A percentile compares a stretch with the other conserved stretches of the same genome.
These are phyloP conservation scores for Chromoteleia sp. DNA, from an alignment of 2,888 invertebrate genomes.

Conservation along the genomic window DNA sequence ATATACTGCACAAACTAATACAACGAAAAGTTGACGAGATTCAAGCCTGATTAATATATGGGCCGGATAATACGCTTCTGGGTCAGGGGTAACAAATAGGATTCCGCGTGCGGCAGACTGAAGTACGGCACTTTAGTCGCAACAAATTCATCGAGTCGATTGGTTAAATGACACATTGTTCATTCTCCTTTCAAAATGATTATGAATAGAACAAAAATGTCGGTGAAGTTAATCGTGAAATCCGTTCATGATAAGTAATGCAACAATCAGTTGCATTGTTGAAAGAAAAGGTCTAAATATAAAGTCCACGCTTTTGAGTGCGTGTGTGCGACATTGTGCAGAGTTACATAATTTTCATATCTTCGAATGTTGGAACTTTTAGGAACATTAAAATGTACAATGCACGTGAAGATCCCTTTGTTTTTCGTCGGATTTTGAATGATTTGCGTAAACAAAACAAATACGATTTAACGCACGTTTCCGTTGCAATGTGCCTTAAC, in stretches of 20 bases:
- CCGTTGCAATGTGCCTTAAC: too few relatives aligned
- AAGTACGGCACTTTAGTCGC: constrained; percentile 16
- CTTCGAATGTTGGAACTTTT: background rate
- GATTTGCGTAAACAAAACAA: too few relatives aligned
- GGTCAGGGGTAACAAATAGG: constrained; percentile 33
- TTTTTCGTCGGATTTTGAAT: too few relatives aligned
- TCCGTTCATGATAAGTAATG: constrained; percentile 11
- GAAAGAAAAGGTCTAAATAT: constrained; percentile 30
- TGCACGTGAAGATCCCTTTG: too few relatives aligned
- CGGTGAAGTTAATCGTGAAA: constrained; percentile 16
- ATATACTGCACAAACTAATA: too few relatives aligned
- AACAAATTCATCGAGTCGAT: constrained; percentile 30
- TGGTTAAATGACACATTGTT: constrained; percentile 29
- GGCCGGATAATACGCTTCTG: constrained; percentile 18
- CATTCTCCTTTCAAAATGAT: constrained; percentile 6
- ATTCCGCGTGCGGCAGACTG: constrained; percentile 16
- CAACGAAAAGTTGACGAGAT: too few relatives aligned
- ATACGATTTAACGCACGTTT: too few relatives aligned
- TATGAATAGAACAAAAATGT: background rate
- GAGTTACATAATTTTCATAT: constrained; percentile 23
- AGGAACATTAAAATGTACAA: too few relatives aligned
- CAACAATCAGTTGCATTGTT: constrained; percentile 11
- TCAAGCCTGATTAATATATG: constrained; percentile 10
- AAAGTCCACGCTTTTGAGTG: background rate
- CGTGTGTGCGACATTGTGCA: constrained; percentile 2